Base-by-base conservation (phyloP, 2,888 invertebrate species). In the Ctenicera cuprea region DNA sequence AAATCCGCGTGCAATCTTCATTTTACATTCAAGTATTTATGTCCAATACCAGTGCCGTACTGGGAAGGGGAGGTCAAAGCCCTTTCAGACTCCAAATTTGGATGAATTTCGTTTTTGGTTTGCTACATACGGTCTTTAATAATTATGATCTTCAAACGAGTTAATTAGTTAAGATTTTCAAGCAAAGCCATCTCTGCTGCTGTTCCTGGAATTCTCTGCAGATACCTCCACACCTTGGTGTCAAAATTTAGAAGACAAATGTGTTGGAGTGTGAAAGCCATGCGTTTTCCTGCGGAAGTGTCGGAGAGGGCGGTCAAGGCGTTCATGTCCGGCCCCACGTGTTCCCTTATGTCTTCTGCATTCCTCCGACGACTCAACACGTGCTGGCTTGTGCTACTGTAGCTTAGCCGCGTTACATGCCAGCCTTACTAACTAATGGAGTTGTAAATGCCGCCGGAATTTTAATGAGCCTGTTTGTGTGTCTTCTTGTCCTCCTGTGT, bases 211-310 rank as follows among this genome's bases (percentile, higher is more conserved):
- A 33, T 33, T 33, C 33, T 33, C 5, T 33, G 33, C 33, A 33
- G 33, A 33, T 33, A 33, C 33, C 33, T 33, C 9, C 33, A 9
- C 33, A 26, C 26, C 22, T 14, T 22, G 12, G 33, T 30, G 30
- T 30, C 37, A 63, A 54, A 63, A 61, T 30, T 64, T 61, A 5
- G 52, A 45, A 41, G 43, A 70, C 33, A 33, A 63, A 70, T 63
- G 63, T 52, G 52, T 45, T 16, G 20, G 12, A 64, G 43, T 33
- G 66, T 50, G 57, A 66, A 72, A 66, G 50, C 50, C 65, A 45
- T 16, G 65, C 43, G 65, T 66, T 65, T 75, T 75, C 73, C 73
- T 75, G 70, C 75, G 75, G 75, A 75, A 75, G 67, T 71, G 71
- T 71, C 74, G 71, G 69, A 57, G 37, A 62, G 71, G 72, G 65